Evolutionary conservation across 2,113 vertebrate genomes (phyloP).

Genomic region (Callipepla californica): DNA sequence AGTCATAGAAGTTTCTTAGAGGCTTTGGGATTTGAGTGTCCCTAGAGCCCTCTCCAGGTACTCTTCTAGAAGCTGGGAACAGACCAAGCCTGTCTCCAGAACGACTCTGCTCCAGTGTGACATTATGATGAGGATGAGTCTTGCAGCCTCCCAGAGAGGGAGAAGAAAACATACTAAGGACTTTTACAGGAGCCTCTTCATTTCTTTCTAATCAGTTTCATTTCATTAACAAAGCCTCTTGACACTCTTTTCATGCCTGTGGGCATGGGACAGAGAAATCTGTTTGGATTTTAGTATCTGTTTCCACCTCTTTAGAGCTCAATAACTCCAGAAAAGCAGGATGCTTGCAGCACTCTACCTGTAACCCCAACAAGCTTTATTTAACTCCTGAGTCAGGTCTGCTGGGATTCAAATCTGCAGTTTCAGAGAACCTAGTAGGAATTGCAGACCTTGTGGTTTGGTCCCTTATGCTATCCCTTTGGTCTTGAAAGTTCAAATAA

Average conservation of each 20-base stretch:
- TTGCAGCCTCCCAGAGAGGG: not conserved
- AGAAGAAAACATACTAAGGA: not conserved
- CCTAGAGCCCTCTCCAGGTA: not conserved
- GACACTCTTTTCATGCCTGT: not conserved
- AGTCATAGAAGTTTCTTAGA: not conserved
- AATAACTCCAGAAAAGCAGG: not conserved
- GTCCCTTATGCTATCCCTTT: not conserved
- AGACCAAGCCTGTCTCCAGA: not conserved
- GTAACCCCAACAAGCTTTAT: not conserved
- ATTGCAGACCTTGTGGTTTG: not conserved
- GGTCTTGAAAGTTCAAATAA: constrained; percentile 5
- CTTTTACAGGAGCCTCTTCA: not conserved
- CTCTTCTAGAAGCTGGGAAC: not conserved
- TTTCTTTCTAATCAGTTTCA: not conserved
- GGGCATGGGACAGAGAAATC: not conserved
- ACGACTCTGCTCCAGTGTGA: not conserved
- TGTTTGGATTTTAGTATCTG: not conserved
- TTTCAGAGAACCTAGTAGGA: not conserved
- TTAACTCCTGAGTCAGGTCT: not conserved
- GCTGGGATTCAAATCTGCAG: not conserved
- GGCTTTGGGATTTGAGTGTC: not conserved
- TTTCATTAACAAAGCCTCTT: not conserved
- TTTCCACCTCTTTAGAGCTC: not conserved
- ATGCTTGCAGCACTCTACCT: not conserved
- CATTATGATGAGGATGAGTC: not conserved